Percentiles rank a stretch among this genome's conserved stretches.
phyloP scores from a whole-genome alignment of 2,888 invertebrate genomes.

The Achlya flavicornis region DNA sequence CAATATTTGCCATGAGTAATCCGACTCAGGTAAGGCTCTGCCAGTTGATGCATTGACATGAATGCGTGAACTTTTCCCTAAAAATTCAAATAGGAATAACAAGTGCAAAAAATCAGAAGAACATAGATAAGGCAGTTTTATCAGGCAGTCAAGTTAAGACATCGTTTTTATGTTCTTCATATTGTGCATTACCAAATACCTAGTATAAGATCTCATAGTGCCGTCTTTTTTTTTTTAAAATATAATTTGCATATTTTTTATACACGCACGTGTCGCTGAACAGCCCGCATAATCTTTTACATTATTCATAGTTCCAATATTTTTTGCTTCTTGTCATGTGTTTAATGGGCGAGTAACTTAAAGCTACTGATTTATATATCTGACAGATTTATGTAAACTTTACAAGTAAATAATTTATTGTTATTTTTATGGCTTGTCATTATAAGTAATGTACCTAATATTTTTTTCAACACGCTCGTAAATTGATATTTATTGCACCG shows the following conservation, averaged over 20 bases:
- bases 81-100: background rate
- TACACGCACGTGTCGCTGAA: background rate
- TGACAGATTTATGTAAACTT: background rate
- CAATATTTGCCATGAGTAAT: background rate
- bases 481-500: too few species aligned
- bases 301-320: constrained; percentile 8
- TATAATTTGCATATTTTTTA: constrained; percentile 1
- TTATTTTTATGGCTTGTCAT: background rate
- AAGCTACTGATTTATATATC: background rate
- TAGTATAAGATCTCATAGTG: background rate
- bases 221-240: background rate
- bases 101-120: background rate
- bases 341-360: background rate
- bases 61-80: background rate
- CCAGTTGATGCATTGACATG: background rate
- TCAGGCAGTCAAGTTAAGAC: background rate
- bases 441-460: background rate
- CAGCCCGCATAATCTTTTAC: background rate
- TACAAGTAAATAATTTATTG: background rate
- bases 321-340: constrained; percentile 1
- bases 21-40: background rate
- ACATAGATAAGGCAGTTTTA: background rate
- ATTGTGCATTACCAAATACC: background rate
- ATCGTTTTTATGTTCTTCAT: background rate
- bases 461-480: too few species aligned